Conservation (phyloP, 2,113 vertebrate species). For the Paratilapia polleni region DNA sequence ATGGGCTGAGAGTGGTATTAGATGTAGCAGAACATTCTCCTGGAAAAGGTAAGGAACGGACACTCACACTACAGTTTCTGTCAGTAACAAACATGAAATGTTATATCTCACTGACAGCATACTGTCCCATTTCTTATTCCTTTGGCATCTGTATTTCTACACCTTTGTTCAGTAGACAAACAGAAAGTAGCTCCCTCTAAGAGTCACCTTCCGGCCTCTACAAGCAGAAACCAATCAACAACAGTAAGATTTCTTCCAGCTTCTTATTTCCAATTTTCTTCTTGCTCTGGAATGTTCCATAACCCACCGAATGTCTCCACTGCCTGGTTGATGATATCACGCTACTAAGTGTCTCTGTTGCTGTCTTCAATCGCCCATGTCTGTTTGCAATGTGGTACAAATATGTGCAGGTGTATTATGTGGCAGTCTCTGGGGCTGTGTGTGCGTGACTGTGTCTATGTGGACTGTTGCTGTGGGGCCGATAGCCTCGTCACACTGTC, state of each 20-base stretch:
- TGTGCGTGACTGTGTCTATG: slow-evolving; percentile 23
- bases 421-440: slow-evolving; percentile 16
- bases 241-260: slow-evolving; percentile 83
- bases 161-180: slow-evolving; percentile 82
- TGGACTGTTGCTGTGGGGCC: slow-evolving; percentile 42
- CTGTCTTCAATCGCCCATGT: slow-evolving; percentile 53
- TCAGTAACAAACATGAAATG: not conserved
- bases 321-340: slow-evolving; percentile 69
- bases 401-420: slow-evolving; percentile 48
- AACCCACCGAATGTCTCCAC: slow-evolving; percentile 69
- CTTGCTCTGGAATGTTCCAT: slow-evolving; percentile 70
- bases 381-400: slow-evolving; percentile 61
- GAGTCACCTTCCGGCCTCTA: slow-evolving; percentile 69
- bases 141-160: not conserved
- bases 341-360: slow-evolving; percentile 70
- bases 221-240: slow-evolving; percentile 85
- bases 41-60: slow-evolving; percentile 83
- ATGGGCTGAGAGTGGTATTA: slow-evolving; percentile 93
- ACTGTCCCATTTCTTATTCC: not conserved
- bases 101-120: not conserved
- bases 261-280: slow-evolving; percentile 18
- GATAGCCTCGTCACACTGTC: slow-evolving; percentile 20
- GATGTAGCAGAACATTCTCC: slow-evolving; percentile 84
- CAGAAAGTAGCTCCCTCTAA: slow-evolving; percentile 83
- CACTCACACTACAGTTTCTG: not conserved